phyloP scores from a whole-genome alignment of 2,888 invertebrate species.

The Aspidiotus rigidus region DNA sequence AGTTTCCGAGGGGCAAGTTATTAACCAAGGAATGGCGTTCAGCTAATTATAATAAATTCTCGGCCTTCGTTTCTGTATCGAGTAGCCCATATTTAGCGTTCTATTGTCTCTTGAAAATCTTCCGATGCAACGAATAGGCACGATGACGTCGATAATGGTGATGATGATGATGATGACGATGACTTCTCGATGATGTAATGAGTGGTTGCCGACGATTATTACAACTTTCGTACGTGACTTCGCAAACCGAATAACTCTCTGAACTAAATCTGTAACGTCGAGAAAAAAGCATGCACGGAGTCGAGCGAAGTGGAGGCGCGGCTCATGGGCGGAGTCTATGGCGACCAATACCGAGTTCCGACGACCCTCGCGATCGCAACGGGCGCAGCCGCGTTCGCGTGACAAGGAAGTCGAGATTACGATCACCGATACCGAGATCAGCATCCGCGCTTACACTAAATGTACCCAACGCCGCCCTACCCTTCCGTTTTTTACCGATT shows the following conservation, averaged over 20 bases:
- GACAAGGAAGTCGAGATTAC: no score
- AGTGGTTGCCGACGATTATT: constrained; percentile 32
- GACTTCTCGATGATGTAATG: constrained; percentile 31
- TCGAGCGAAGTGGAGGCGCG: constrained; percentile 12
- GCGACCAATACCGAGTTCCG: not conserved
- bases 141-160: constrained; percentile 25
- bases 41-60: not conserved
- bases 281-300: constrained; percentile 24
- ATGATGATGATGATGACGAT: constrained; percentile 27
- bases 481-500: no score
- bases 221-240: constrained; percentile 32
- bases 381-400: no score
- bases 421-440: no score
- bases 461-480: no score
- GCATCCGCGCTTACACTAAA: no score
- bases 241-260: constrained; percentile 31
- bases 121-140: not conserved
- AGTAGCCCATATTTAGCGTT: not conserved
- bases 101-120: not conserved
- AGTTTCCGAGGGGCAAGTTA: not conserved
- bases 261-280: constrained; percentile 25
- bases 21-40: not conserved
- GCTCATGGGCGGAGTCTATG: constrained; percentile 15
- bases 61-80: not conserved
- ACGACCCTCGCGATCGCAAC: not conserved